Base-by-base conservation (phyloP, 2,888 invertebrate genomes). In the Drosophila basisetae region DNA sequence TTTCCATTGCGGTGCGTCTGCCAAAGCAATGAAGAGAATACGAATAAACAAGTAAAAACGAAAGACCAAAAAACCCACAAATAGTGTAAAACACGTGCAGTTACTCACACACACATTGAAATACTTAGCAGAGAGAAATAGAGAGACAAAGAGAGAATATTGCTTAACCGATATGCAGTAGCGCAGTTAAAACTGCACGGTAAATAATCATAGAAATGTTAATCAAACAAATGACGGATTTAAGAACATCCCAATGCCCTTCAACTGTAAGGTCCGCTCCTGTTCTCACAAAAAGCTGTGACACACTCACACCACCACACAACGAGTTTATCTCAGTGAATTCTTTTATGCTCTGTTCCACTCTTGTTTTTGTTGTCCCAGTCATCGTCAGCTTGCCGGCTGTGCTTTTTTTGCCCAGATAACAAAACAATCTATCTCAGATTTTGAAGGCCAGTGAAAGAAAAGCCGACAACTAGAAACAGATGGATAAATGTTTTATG, bases 1-100 rank as follows among this genome's bases (percentile, higher is more conserved):
- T 85, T 89, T 89, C 83, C 85, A 76, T 63, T 89, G 67, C 60
- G 54, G 31, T 22, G 11, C 64, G 39, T 59, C 52, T 49, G 68
- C 63, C 53, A 62, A 78, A 73, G 79, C 73, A 70, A 73, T 69
- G 49, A 59, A 66, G 37, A 78, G 69, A 74, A 76, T 70, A 83
- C 66, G 68, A 75, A 71, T 63, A 58, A 62, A 41, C 25, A 53
- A 70, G 28, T 49, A 41, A 87, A 75, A 73, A 60, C 52, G 68
- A 78, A 72, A 59, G 52, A 54, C n/a, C 6, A 58, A 56, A 84
- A 83, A 73, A 37, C 71, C 66, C 66, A 66, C 50, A 54, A 68
- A 63, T 60, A 73, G 68, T 61, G 47, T 59, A 33, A 68, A 66
- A 61, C 78, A 76, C 78, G 78, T 80, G 80, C 73, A 65, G 58